Base-by-base conservation (phyloP, 2,113 vertebrate genomes). In the Malurus melanocephalus region DNA sequence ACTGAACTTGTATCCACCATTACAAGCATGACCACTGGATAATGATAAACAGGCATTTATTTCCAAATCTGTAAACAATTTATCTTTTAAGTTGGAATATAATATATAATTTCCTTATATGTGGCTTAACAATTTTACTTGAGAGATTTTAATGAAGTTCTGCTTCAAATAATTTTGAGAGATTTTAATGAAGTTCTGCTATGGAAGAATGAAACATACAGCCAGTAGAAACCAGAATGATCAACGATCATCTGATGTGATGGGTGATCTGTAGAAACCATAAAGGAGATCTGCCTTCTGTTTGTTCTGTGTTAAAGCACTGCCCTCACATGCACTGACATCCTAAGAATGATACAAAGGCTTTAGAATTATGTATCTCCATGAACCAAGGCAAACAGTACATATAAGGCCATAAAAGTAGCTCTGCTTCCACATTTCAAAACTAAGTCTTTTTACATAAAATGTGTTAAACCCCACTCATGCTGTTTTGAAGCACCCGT, bases 211-310 rank as follows among this genome's bases (percentile, higher is more conserved):
- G 22, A 22, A 71, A 42, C 13, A 76, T 7, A 32, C 11, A 61
- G 14, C 3, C 30, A 73, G 9, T 16, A 82, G 66, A 82, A 74
- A 76, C 5, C 6, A 15, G 40, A 65, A 61, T 33, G 7, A 57
- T 20, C 38, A 38, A 38, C 5, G 3, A 4, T 30, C 86, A 53
- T 73, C 38, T 55, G 0, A 2, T 46, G 19, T 68, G 42, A 78
- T 32, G 55, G 32, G 21, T 52, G 38, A 35, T 49, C 42, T 64
- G 38, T 9, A 64, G 59, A 66, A 87, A 49, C 46, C 24, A 72
- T 0, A 2, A 6, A 75, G 28, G 9, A 56, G 35, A 75, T n/a
- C 13, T 1, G 1, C 14, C 16, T 69, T 56, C 23, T 43, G 32
- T 19, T 78, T 13, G 0, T 56, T 56, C 32, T 8, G 4, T 52